Evolutionary conservation across 2,797 vertebrate genomes (phyloP), one percentile per base, ranked within the genome.

Genomic region (Rhadinocentrus ornatus): DNA sequence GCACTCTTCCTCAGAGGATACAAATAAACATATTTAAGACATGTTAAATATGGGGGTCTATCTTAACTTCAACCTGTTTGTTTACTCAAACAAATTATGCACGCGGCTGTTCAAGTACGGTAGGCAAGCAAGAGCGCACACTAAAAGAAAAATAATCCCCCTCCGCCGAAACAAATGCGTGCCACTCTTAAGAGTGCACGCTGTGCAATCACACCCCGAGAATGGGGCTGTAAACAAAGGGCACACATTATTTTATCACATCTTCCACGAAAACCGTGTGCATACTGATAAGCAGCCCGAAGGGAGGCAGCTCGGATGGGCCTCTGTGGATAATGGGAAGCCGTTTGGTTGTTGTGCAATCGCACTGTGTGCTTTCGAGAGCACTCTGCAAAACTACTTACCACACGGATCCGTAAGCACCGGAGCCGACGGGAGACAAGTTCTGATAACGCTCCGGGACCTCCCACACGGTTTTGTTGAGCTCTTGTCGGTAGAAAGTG

Each of bases 401-500:
- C 97, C 97, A 99, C 13, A 99, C 97, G 0, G 97, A 96, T 88
- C 97, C 97, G 82, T 97, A 98, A 29, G 97, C 97, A 10, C 97
- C 97, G 50, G 97, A 98, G 86, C 97, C 97, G 57, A 99, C 97
- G 0, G 97, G 97, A 24, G 95, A 95, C 20, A 99, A 93, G 79
- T 90, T 91, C 94, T 96, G 94, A 89, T 98, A 97, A 48, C 96
- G 92, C 92, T 95, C 93, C 68, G 97, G 97, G 57, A 98, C 97
- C 91, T 98, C 97, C 97, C 97, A 98, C 84, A 96, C 92, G 32
- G 97, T 99, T 87, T 98, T 97, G 91, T 98, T 98, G 73, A 98
- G 95, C 89, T 98, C 97, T 90, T 97, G 96, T 84, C 95, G 93
- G 83, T 98, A 97, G 88, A 98, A 99, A 88, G 91, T 92, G 87